Base-by-base conservation (phyloP, 2,888 invertebrate genomes). In the Dasypolia templi region DNA sequence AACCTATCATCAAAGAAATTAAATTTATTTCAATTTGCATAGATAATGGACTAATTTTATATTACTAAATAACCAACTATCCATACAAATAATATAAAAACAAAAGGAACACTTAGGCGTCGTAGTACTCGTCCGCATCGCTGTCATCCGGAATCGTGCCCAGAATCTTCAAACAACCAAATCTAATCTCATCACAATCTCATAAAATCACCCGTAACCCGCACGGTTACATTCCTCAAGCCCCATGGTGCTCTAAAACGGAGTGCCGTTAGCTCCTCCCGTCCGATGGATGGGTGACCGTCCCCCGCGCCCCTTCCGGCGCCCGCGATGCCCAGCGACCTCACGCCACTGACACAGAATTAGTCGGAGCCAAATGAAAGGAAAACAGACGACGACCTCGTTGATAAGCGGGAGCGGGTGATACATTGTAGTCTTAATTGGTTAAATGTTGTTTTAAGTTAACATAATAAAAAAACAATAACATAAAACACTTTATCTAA, bases 311-410 rank as follows among this genome's bases (percentile, higher is more conserved):
- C 65, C 72, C 5, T 9, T 2, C 5, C 42, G n/a, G 49, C 68
- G 44, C 77, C 80, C 77, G 74, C 79, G 77, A 77, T 63, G 72
- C 78, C 66, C 77, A 75, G 69, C 88, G 88, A 88, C 90, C 89
- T 88, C 91, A 89, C 85, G 76, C 89, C 89, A 89, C 89, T 89
- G 88, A 86, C 90, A 90, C 88, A 89, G 85, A 89, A 88, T 87
- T 83, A 77, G 83, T 84, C 85, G 86, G 87, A 76, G 82, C 83
- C 91, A 89, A 93, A 92, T 91, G 93, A 94, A 94, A 93, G 94
- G 92, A 94, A 93, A 93, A 93, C 87, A 91, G 85, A 63, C 51
- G 44, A n/a, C 22, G 85, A 56, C 69, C 22, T 75, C 81, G 78
- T 72, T 29, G 61, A 82, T 53, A 75, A 85, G 90, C 85, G 86